Evolutionary conservation across 2,888 invertebrate species (phyloP), one percentile per base, ranked within the genome.

Genomic region (Lycocerus yunnanus): DNA sequence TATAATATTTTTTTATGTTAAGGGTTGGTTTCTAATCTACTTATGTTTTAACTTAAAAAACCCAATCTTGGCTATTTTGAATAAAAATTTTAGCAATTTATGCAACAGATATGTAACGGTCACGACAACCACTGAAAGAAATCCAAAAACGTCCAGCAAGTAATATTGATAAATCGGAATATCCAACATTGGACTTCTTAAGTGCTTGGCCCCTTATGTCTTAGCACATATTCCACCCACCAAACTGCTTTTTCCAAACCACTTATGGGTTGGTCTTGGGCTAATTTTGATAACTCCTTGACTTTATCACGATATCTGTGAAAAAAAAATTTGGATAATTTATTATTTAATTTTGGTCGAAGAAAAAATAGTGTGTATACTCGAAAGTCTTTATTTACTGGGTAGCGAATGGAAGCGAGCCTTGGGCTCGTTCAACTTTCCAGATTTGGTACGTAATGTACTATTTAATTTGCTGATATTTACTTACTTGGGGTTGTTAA

Each of bases 211-310:
- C 82, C 83, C 68, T 77, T 80, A 58, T 83, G 77, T 61, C 82
- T 78, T 9, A 84, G 76, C n/a, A 82, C 79, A 69, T 82, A 84
- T 75, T 84, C 84, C 2, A 80, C 81, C 81, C 82, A 83, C 80
- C 82, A 83, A n/a, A 83, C 76, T 4, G 83, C 82, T 60, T 80
- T 76, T 16, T 83, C 79, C n/a, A 83, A 68, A 8, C 82, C 78
- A 4, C 78, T 75, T 76, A 81, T 78, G 27, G 84, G 83, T 75
- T 82, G 80, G 24, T 84, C 84, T 21, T 70, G 61, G 5, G 81
- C 72, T 6, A 82, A 60, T 15, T 75, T 61, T 8, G 78, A 68
- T 3, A 81, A 66, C 27, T 78, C 70, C 11, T 21, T 67, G 8
- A 78, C 75, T 59, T 79, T 80, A 18, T 74, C 66, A 24, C 76